These are phyloP conservation scores for Coccyzus lansbergi DNA, from an alignment of 2,797 vertebrate species.

Conservation along the genomic window DNA sequence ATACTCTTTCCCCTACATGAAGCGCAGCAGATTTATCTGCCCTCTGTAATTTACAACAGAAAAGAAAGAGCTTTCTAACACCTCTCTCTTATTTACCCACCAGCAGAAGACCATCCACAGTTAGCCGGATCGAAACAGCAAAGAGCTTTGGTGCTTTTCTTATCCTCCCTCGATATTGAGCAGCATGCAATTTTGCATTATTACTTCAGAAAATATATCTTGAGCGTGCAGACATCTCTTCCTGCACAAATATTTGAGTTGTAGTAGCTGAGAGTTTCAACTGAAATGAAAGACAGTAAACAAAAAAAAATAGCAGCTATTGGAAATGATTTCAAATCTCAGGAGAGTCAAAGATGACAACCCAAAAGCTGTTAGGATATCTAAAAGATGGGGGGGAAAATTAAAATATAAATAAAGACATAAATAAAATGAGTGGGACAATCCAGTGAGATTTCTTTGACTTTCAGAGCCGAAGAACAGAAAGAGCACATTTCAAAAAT, in stretches of 20 bases:
- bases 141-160: neutral
- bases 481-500: neutral
- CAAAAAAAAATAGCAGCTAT: neutral
- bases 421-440: neutral
- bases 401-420: neutral
- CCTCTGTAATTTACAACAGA: neutral
- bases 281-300: neutral
- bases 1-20: neutral
- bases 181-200: neutral
- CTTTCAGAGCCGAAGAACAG: neutral
- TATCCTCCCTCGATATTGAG: neutral
- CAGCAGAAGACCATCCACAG: neutral
- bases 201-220: neutral
- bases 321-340: neutral
- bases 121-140: neutral
- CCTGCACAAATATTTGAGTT: neutral
- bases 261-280: neutral
- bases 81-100: neutral
- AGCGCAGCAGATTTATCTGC: neutral
- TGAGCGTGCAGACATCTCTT: neutral
- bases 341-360: neutral
- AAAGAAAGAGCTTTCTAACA: neutral
- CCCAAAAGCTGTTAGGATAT: neutral
- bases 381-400: neutral
- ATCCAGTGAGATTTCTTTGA: neutral